phyloP scores from a whole-genome alignment of 2,888 invertebrate species.

The Erynnis tages region DNA sequence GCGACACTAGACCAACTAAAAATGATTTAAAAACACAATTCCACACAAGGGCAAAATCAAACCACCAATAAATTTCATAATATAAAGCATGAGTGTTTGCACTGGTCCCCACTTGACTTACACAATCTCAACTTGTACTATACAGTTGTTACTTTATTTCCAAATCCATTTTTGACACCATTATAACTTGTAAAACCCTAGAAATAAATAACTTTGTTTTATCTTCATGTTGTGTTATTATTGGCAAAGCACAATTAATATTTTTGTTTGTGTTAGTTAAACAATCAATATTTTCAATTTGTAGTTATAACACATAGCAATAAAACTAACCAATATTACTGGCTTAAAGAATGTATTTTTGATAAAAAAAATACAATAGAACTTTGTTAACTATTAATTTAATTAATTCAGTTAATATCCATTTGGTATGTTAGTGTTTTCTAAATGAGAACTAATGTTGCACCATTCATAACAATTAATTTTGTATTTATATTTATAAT shows the following conservation, averaged over 20 bases:
- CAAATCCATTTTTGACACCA: slow-evolving; percentile 74
- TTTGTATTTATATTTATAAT: too few species aligned
- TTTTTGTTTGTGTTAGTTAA: neutral
- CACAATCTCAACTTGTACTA: slow-evolving; percentile 68
- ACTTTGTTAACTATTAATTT: too few species aligned
- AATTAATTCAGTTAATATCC: too few species aligned
- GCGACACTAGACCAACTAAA: neutral
- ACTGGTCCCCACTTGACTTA: slow-evolving; percentile 54
- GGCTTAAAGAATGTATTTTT: too few species aligned
- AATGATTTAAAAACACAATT: slow-evolving; percentile 13
- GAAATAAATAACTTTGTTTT: slow-evolving; percentile 57
- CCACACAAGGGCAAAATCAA: slow-evolving; percentile 26
- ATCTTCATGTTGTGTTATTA: neutral
- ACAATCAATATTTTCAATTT: too few species aligned
- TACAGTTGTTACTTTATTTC: slow-evolving; percentile 76
- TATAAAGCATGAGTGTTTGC: slow-evolving; percentile 51
- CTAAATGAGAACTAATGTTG: too few species aligned
- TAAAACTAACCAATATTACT: too few species aligned
- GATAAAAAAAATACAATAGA: too few species aligned
- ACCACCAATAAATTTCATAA: slow-evolving; percentile 38
- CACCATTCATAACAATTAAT: too few species aligned
- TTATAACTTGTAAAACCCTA: slow-evolving; percentile 81
- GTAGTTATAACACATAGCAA: too few species aligned
- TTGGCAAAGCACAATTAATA: too few species aligned
- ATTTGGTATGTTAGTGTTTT: too few species aligned